Percentiles rank a stretch among this genome's conserved stretches.
phyloP scores from a whole-genome alignment of 2,113 vertebrate species.

The Cyprinodon tularosa region DNA sequence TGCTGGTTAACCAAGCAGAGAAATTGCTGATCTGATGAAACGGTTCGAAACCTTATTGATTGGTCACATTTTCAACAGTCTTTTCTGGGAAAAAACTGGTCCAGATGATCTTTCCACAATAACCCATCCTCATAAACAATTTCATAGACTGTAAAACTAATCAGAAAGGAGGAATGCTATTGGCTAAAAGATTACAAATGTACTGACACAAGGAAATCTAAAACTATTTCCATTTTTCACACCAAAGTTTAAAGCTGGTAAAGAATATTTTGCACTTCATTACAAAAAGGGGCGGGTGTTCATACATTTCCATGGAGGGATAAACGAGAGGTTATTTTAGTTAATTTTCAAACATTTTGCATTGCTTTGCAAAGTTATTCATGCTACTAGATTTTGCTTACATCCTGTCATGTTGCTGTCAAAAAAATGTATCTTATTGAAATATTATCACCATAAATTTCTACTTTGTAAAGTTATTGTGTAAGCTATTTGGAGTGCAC shows the following conservation, averaged over 20 bases:
- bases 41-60: too few species aligned
- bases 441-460: background rate
- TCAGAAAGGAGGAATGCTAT: too few species aligned
- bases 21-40: background rate
- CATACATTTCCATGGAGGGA: background rate
- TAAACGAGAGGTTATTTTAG: background rate
- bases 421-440: background rate
- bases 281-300: background rate
- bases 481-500: too few species aligned
- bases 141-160: too few species aligned
- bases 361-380: background rate
- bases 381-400: background rate
- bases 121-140: too few species aligned
- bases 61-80: too few species aligned
- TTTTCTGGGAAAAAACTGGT: too few species aligned
- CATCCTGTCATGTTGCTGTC: background rate
- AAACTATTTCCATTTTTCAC: too few species aligned
- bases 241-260: background rate
- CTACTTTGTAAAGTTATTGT: background rate
- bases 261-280: background rate
- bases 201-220: too few species aligned
- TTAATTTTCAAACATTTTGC: background rate
- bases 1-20: too few species aligned
- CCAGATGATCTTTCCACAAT: too few species aligned
- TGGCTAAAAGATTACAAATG: too few species aligned